phyloP scores from a whole-genome alignment of 2,113 vertebrate species.

The Egretta garzetta region DNA sequence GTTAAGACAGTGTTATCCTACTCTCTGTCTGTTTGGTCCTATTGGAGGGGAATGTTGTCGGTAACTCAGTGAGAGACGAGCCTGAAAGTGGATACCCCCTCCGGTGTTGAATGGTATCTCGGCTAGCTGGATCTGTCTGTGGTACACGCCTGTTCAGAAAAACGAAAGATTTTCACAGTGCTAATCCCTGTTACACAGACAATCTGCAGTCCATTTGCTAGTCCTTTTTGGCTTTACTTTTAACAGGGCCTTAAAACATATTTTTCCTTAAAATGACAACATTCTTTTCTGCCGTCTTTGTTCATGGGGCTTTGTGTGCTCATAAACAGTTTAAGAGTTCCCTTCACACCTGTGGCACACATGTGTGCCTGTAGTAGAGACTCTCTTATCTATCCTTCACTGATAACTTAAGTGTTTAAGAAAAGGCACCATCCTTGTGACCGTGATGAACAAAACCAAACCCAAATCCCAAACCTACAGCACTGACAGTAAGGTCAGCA shows the following conservation, averaged over 20 bases:
- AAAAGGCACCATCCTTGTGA: background rate
- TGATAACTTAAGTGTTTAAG: background rate
- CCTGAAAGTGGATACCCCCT: background rate
- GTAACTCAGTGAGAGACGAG: background rate
- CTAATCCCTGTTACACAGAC: background rate
- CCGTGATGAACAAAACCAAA: background rate
- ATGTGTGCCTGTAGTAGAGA: slow-evolving; percentile 22
- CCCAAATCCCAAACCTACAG: background rate
- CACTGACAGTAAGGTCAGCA: background rate
- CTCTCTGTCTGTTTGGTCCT: background rate
- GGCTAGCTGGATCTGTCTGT: background rate
- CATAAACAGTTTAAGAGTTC: slow-evolving; percentile 64
- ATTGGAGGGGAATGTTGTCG: background rate
- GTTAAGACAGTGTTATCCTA: background rate
- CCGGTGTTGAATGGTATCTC: background rate
- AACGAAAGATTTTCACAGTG: background rate
- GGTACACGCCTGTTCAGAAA: background rate
- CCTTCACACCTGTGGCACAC: slow-evolving; percentile 49
- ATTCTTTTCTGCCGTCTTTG: slow-evolving; percentile 54
- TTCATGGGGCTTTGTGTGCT: slow-evolving; percentile 28
- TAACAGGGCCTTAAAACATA: slow-evolving; percentile 63
- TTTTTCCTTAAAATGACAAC: slow-evolving; percentile 62
- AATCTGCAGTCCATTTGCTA: slow-evolving; percentile 37
- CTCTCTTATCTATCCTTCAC: slow-evolving; percentile 1
- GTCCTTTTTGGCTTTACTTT: slow-evolving; percentile 43